Evolutionary conservation across 2,888 invertebrate species (phyloP).

Genomic region (Mythimna ferrago): DNA sequence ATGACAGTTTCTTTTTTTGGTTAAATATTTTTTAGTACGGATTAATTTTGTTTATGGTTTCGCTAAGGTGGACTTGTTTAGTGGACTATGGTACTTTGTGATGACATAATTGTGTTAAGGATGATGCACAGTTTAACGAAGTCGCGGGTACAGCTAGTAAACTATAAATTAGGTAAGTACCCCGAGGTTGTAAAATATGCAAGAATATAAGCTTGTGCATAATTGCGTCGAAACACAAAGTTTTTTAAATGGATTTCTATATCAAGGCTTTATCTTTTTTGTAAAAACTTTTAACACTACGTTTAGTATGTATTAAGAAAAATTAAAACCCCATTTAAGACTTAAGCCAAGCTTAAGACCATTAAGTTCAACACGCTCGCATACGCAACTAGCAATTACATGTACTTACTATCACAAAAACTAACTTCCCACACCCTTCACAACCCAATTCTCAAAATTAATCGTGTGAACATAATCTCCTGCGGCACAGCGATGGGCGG

Average conservation of each 20-base stretch:
- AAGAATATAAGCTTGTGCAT: too few relatives aligned
- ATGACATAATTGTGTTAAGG: slow-evolving; percentile 23
- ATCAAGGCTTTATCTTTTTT: too few relatives aligned
- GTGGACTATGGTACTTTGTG: slow-evolving; percentile 9
- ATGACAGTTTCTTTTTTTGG: slow-evolving; percentile 64
- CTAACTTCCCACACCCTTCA: slow-evolving; percentile 31
- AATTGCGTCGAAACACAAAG: too few relatives aligned
- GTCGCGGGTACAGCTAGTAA: too few relatives aligned
- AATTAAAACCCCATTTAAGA: background rate
- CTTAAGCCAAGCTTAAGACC: too few relatives aligned
- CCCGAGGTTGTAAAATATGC: too few relatives aligned
- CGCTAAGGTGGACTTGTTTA: slow-evolving; percentile 16
- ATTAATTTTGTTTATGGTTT: slow-evolving; percentile 43
- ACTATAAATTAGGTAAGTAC: too few relatives aligned
- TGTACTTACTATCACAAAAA: slow-evolving; percentile 5
- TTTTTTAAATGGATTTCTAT: too few relatives aligned
- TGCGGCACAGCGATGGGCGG: slow-evolving; percentile 68
- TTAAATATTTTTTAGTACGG: slow-evolving; percentile 21
- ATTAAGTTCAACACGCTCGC: too few relatives aligned
- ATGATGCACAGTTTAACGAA: slow-evolving; percentile 5
- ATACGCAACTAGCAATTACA: slow-evolving; percentile 23
- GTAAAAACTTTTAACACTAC: too few relatives aligned
- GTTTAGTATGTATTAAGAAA: too few relatives aligned
- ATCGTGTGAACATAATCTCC: slow-evolving; percentile 65
- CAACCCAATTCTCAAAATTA: slow-evolving; percentile 19